These are phyloP conservation scores for Saturnia pavonia DNA, from an alignment of 2,888 invertebrate genomes.

Conservation along the genomic window DNA sequence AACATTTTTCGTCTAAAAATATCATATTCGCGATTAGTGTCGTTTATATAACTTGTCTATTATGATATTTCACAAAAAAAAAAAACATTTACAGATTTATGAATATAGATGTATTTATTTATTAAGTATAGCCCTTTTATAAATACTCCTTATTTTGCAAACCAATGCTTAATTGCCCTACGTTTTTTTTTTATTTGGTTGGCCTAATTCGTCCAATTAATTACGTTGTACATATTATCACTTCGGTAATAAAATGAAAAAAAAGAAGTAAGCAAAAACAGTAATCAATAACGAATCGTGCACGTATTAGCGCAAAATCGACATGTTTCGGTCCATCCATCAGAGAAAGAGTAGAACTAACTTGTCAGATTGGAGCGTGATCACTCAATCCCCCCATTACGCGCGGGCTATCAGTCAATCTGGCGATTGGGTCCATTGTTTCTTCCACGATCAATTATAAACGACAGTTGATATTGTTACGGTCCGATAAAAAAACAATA, in stretches of 20 bases:
- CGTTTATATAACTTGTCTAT: no score
- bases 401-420: slow-evolving; percentile 71
- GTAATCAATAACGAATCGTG: slow-evolving; percentile 60
- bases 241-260: slow-evolving; percentile 25
- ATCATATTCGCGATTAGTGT: no score
- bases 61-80: no score
- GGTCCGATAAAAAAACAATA: background rate
- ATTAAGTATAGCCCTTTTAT: no score
- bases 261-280: slow-evolving; percentile 40
- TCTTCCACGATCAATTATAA: slow-evolving; percentile 33
- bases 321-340: slow-evolving; percentile 62
- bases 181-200: background rate
- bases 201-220: background rate
- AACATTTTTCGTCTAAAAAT: no score
- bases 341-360: slow-evolving; percentile 69
- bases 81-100: no score
- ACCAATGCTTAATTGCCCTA: background rate
- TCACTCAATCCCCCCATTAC: slow-evolving; percentile 77
- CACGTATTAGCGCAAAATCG: slow-evolving; percentile 42
- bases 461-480: background rate
- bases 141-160: no score
- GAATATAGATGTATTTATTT: no score
- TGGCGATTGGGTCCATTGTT: slow-evolving; percentile 38
- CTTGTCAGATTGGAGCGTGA: slow-evolving; percentile 78
- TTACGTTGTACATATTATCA: background rate